Base-by-base conservation (phyloP, 2,888 invertebrate species). In the Ophion costatus region DNA sequence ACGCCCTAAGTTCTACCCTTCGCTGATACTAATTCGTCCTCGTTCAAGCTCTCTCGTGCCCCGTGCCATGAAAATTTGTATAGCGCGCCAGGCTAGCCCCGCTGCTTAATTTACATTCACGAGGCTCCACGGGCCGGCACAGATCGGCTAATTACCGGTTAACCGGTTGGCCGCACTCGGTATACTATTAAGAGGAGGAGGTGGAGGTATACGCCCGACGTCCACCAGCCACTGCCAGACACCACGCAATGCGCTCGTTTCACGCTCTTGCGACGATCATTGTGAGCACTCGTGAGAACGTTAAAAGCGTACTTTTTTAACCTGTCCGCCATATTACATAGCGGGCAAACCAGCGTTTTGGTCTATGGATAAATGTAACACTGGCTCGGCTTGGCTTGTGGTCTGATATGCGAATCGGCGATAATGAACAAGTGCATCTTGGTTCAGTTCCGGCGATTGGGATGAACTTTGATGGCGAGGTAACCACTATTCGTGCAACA, bases 101-200 rank as follows among this genome's bases (percentile, higher is more conserved):
- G 85, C 86, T 90, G 90, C 91, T 88, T 93, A 93, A 93, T 93
- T 93, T 93, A 93, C 93, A 93, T 93, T 92, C 91, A 92, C 92
- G 85, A 81, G 79, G 66, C 84, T 84, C 83, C 77, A 84, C 87
- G 84, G 79, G 75, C 71, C 83, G 78, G 80, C 82, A 85, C 90
- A 91, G 91, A 93, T 93, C 93, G 92, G 91, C 90, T 93, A 93
- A 93, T 93, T 93, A 93, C 93, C 93, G 93, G 93, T 93, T 93
- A 92, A 93, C 93, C 91, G 93, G 93, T 93, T 91, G 91, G 91
- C 88, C 92, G 92, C 91, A 88, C 91, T 91, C 89, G 89, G 90
- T 86, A 88, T 87, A 85, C 85, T 89, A 89, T 90, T 90, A 90
- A 88, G 89, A 86, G 80, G 83, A 83, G 85, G 80, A 69, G 73